These are phyloP conservation scores for Carettochelys insculpta DNA, from an alignment of 2,113 vertebrate genomes.

Conservation along the genomic window DNA sequence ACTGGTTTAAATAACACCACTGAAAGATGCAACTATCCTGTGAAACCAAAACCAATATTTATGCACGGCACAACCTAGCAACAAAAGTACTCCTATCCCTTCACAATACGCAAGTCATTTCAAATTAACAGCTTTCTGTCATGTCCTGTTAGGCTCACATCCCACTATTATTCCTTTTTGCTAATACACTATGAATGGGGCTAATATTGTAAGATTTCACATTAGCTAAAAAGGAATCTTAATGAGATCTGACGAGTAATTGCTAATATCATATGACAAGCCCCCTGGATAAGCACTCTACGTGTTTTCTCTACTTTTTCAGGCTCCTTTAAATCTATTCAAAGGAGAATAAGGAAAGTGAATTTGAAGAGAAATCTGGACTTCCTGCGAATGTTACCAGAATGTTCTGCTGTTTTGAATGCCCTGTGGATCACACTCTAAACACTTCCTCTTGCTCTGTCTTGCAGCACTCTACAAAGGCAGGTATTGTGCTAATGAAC, in stretches of 20 bases:
- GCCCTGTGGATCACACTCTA: background rate
- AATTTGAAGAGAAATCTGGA: background rate
- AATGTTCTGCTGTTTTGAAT: background rate
- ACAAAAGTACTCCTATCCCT: background rate
- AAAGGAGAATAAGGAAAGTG: background rate
- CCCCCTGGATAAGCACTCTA: background rate
- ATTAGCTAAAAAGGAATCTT: constrained; percentile 39
- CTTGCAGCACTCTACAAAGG: background rate
- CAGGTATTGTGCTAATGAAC: background rate
- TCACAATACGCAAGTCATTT: background rate
- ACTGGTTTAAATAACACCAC: background rate
- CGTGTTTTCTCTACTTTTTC: background rate
- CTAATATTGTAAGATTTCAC: constrained; percentile 21
- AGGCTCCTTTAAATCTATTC: background rate
- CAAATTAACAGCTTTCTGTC: constrained; percentile 29
- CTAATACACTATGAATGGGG: constrained; percentile 10
- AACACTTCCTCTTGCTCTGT: background rate
- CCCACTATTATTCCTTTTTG: constrained; percentile 18
- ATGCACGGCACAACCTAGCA: background rate
- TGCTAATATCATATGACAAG: constrained; percentile 55
- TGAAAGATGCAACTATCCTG: background rate
- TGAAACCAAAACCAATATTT: background rate
- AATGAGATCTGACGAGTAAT: constrained; percentile 61
- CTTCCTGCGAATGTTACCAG: background rate
- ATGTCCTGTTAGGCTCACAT: constrained; percentile 38